Evolutionary conservation across 2,113 vertebrate genomes (phyloP).

Genomic region (Dasyprocta punctata): DNA sequence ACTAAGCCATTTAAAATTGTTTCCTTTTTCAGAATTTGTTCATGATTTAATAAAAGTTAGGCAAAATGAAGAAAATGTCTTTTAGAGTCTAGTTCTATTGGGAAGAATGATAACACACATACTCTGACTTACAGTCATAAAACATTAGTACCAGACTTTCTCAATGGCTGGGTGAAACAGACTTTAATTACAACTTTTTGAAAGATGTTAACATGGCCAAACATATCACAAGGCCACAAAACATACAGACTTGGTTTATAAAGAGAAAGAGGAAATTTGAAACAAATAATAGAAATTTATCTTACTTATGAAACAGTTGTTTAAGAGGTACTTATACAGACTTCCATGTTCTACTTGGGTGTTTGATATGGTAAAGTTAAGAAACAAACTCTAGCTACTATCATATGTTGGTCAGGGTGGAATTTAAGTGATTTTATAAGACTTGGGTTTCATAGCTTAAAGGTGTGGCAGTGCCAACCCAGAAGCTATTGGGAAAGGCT

Average conservation of each 20-base stretch:
- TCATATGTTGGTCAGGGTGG: constrained; percentile 52
- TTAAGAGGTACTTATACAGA: constrained; percentile 41
- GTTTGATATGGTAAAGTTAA: constrained; percentile 57
- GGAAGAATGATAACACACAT: not conserved
- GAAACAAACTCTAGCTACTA: constrained; percentile 64
- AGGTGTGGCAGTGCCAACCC: constrained; percentile 70
- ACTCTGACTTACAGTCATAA: constrained; percentile 33
- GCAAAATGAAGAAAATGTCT: constrained; percentile 27
- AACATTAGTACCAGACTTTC: constrained; percentile 29
- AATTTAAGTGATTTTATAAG: constrained; percentile 77
- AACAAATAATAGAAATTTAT: constrained; percentile 47
- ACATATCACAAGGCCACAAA: constrained; percentile 24
- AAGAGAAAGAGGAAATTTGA: constrained; percentile 64
- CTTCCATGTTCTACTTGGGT: not conserved
- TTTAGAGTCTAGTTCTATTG: constrained; percentile 2
- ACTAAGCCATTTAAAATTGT: constrained; percentile 47
- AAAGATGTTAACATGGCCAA: constrained; percentile 45
- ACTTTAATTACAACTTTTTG: constrained; percentile 33
- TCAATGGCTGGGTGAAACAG: not conserved
- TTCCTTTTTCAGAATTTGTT: constrained; percentile 39
- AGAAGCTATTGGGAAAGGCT: constrained; percentile 63
- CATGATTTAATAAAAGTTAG: constrained; percentile 55
- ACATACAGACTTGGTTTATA: constrained; percentile 36
- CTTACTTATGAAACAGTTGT: constrained; percentile 30
- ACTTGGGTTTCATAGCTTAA: constrained; percentile 70